Evolutionary conservation across 2,888 invertebrate genomes (phyloP), one percentile per base, ranked within the genome.

Genomic region (Pseudoips prasinana): DNA sequence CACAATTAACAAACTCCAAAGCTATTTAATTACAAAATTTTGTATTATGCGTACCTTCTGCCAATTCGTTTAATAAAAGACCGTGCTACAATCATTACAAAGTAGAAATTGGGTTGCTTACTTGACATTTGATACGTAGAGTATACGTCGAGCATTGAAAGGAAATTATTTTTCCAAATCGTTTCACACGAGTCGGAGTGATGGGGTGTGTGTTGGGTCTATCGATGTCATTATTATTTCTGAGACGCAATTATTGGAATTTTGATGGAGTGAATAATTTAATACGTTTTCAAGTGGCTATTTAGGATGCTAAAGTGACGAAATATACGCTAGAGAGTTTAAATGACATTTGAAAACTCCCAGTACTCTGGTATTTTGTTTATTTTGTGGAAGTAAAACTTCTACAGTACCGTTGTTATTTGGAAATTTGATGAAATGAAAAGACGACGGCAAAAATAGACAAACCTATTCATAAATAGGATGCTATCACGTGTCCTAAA

Each of bases 131-230:
- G 51, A 32, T 39, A 43, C 39, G 38, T 43, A 49, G 44, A 45
- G 47, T 41, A 28, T 41, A 46, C 49, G 46, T 28, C 35, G 41
- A 44, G 45, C 41, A 53, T 52, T 56, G 60, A 64, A 58, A 65
- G 63, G 66, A 63, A 61, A 63, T 63, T 61, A 63, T 63, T 63
- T 63, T 63, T 63, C 61, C 64, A 49, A 51, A 50, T 58, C 54
- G 58, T 50, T 58, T 65, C 62, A 60, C 65, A 50, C 44, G 46
- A 35, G 49, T 36, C 31, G 28, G 18, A 64, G 64, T 42, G 62
- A 43, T 44, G 55, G 37, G 46, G 3, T 3, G 14, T 5, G 14
- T 14, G 14, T 2, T 14, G 14, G 10, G 7, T 8, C 18, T 29
- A 30, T 26, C 14, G 22, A 22, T 14, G 10, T n/a, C 8, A 2